These are phyloP conservation scores for Sitta carolinensis DNA, from an alignment of 2,797 vertebrate species.

Conservation along the genomic window DNA sequence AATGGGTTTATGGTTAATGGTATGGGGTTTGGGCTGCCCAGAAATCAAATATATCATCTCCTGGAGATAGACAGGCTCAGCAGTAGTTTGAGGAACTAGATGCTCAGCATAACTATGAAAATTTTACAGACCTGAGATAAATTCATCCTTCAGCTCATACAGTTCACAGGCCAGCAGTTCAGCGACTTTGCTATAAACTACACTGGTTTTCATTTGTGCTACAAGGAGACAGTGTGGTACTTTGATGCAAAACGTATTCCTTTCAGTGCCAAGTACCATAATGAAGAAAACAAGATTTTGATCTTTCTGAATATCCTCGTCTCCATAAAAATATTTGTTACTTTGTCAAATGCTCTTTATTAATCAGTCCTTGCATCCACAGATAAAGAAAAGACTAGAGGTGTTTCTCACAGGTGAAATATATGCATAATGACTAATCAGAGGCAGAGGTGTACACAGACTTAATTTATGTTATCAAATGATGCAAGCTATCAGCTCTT, in stretches of 20 bases:
- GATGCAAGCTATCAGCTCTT: not conserved
- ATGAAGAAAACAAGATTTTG: slow-evolving; percentile 34
- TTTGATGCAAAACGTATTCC: slow-evolving; percentile 6
- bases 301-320: not conserved
- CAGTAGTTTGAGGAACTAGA: not conserved
- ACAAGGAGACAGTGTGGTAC: not conserved
- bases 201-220: not conserved
- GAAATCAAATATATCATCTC: not conserved
- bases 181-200: not conserved
- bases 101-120: not conserved
- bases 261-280: not conserved
- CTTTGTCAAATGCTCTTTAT: not conserved
- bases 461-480: not conserved
- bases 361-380: not conserved
- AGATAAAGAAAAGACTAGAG: not conserved
- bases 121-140: not conserved
- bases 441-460: not conserved
- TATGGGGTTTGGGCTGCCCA: not conserved
- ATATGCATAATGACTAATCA: not conserved
- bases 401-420: not conserved
- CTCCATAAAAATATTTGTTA: not conserved
- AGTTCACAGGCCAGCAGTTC: not conserved
- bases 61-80: not conserved
- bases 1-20: not conserved
- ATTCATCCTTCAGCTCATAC: not conserved